Evolutionary conservation across 30 jellyfish, hydroid and myxozoan species (phyloP).

Genomic region (Hydractinia symbiolongicarpus): DNA sequence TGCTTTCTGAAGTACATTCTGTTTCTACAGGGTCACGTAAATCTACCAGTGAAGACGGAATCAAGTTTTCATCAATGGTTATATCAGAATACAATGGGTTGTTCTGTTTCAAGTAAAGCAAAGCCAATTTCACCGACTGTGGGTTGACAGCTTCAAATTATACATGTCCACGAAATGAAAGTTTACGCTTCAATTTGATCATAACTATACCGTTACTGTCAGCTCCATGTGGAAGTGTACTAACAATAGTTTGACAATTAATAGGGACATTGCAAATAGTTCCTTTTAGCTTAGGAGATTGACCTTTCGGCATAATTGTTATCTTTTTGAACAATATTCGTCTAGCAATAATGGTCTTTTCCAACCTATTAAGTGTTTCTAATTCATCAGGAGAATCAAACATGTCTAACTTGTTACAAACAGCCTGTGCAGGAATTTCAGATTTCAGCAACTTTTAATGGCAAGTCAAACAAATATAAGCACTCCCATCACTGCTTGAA

Average conservation of each 20-base stretch:
- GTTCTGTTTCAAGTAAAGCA: slow-evolving; percentile 3
- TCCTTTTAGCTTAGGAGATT: neutral
- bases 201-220: slow-evolving; percentile 20
- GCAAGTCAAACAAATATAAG: neutral
- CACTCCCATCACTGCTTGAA: neutral
- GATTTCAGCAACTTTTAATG: neutral
- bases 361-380: neutral
- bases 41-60: neutral
- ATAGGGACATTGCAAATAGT: slow-evolving; percentile 24
- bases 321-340: slow-evolving; percentile 10
- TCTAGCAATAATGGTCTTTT: neutral
- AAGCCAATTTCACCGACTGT: slow-evolving; percentile 19
- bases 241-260: neutral
- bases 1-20: neutral
- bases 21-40: neutral
- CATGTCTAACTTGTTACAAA: neutral
- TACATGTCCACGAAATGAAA: neutral
- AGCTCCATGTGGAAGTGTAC: neutral
- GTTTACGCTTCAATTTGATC: neutral
- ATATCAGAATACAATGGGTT: slow-evolving; percentile 15
- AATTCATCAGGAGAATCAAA: neutral
- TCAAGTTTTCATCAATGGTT: neutral
- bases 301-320: slow-evolving; percentile 26
- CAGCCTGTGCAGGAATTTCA: neutral
- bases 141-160: neutral